phyloP scores from a whole-genome alignment of 37 sponge, comb jelly and placozoan species.

The Hexactinellida sp. region DNA sequence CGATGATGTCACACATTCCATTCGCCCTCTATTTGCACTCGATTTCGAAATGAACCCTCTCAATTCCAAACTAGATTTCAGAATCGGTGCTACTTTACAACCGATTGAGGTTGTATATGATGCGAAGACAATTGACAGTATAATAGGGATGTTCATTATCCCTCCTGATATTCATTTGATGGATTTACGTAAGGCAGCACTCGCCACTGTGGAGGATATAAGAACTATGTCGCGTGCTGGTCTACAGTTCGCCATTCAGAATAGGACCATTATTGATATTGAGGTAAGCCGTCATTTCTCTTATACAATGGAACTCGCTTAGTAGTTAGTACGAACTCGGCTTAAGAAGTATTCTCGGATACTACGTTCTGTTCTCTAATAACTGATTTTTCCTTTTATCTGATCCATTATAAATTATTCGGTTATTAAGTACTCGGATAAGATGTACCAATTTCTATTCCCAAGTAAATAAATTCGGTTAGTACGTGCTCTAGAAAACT shows the following conservation, averaged over 20 bases:
- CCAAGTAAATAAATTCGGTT: no score
- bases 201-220: constrained; percentile 31
- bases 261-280: background rate
- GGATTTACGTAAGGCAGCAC: constrained; percentile 21
- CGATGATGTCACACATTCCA: background rate
- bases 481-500: no score
- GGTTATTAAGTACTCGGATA: no score
- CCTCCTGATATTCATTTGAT: constrained; percentile 45
- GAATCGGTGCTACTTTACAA: constrained; percentile 19
- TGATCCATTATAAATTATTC: no score
- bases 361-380: no score
- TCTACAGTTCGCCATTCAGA: constrained; percentile 41
- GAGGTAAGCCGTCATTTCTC: no score
- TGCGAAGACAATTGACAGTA: constrained; percentile 47
- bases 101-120: constrained; percentile 48
- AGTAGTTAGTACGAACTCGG: no score
- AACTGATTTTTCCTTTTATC: no score
- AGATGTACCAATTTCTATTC: no score
- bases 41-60: constrained; percentile 50
- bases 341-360: no score
- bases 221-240: constrained; percentile 50
- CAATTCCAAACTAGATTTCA: constrained; percentile 28
- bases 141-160: constrained; percentile 45
- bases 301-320: no score
- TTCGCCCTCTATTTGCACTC: constrained; percentile 19